phyloP scores from a whole-genome alignment of 1,140 invertebrate species.

The Physella acuta region DNA sequence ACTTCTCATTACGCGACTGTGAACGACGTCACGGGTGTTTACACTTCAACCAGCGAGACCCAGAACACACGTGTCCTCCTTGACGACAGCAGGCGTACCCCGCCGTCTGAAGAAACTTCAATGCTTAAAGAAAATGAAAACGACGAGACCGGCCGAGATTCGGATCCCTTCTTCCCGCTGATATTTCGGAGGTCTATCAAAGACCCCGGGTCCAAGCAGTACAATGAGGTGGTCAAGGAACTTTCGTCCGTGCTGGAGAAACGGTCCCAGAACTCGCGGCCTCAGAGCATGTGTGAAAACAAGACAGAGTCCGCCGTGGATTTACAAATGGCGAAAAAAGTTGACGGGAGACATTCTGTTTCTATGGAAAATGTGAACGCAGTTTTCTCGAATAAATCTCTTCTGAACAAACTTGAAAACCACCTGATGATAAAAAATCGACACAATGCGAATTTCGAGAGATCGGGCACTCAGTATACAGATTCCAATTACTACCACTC shows the following conservation, averaged over 20 bases:
- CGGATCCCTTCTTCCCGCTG: slow-evolving; percentile 31
- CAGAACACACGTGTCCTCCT: no score
- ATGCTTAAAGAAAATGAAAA: neutral
- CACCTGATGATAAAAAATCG: slow-evolving; percentile 31
- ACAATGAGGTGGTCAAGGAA: slow-evolving; percentile 45
- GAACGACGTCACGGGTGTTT: neutral
- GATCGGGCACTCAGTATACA: no score
- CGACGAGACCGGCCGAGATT: neutral
- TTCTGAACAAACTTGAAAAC: slow-evolving; percentile 44
- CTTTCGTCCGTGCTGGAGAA: slow-evolving; percentile 39
- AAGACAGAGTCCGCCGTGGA: neutral
- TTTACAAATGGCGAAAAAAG: neutral
- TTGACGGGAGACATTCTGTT: slow-evolving; percentile 26
- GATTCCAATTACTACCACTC: no score
- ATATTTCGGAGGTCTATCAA: slow-evolving; percentile 48
- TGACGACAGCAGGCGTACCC: neutral
- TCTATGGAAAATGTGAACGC: slow-evolving; percentile 36
- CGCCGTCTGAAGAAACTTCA: neutral
- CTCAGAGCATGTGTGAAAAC: slow-evolving; percentile 26
- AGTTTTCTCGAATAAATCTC: slow-evolving; percentile 44
- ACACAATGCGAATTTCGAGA: no score
- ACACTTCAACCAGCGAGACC: neutral
- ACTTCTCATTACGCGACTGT: neutral
- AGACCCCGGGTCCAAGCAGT: slow-evolving; percentile 48
- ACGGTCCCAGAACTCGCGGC: slow-evolving; percentile 21